Conservation (phyloP, 1,140 invertebrate species). For the Scaptomyza pallida region DNA sequence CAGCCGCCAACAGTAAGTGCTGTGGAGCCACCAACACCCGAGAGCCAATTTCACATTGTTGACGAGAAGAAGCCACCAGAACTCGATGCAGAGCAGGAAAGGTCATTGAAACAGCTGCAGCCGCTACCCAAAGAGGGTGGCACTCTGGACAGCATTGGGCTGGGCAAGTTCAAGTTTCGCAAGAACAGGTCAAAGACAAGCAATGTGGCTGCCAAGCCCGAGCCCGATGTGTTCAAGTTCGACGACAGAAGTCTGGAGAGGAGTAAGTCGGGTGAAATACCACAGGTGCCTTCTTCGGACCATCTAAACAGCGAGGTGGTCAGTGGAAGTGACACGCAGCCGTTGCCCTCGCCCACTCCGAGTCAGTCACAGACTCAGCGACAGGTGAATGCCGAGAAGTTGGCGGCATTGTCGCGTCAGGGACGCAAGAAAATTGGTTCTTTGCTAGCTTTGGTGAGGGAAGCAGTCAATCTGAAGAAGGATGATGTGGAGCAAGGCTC, state of each 20-base stretch:
- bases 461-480: constrained; percentile 73
- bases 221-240: constrained; percentile 78
- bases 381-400: constrained; percentile 60
- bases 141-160: constrained; percentile 41
- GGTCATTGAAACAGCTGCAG: constrained; percentile 14
- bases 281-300: constrained; percentile 37
- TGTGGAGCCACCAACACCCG: constrained; percentile 32
- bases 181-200: constrained; percentile 58
- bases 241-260: constrained; percentile 65
- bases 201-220: constrained; percentile 43
- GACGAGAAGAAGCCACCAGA: constrained; percentile 64
- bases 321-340: constrained; percentile 19
- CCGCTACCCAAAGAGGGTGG: constrained; percentile 11
- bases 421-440: constrained; percentile 81
- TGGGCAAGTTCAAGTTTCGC: constrained; percentile 77
- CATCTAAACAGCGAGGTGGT: constrained; percentile 36
- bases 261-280: constrained; percentile 36
- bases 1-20: constrained; percentile 1
- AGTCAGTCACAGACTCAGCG: constrained; percentile 44
- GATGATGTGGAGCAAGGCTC: constrained; percentile 62
- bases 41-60: constrained; percentile 67
- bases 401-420: constrained; percentile 72
- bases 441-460: constrained; percentile 73
- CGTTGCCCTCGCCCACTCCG: constrained; percentile 65
- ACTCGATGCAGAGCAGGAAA: constrained; percentile 39